A percentile compares a stretch with the other conserved stretches of the same genome.
phyloP scores from a whole-genome alignment of 2,888 invertebrate species.

The Idaea dimidiata region DNA sequence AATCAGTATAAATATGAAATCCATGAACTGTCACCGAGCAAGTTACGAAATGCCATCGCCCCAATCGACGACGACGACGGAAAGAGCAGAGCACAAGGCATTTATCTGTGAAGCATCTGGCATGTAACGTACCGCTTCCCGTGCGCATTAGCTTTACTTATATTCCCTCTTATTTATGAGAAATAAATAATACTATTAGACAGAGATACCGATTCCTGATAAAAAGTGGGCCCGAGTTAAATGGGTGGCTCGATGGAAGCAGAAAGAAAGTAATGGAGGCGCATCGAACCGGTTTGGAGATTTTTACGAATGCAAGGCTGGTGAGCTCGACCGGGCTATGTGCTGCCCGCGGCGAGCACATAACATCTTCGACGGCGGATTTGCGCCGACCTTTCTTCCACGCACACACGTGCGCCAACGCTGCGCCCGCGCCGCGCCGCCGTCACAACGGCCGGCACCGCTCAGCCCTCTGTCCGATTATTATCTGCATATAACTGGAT shows the following conservation, averaged over 20 bases:
- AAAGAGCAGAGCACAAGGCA: constrained; percentile 59
- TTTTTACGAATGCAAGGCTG: constrained; percentile 81
- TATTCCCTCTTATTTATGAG: constrained; percentile 79
- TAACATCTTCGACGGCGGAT: constrained; percentile 71
- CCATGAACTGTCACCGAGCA: constrained; percentile 51
- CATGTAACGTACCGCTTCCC: constrained; percentile 74
- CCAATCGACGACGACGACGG: constrained; percentile 35
- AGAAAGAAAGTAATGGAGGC: constrained; percentile 81
- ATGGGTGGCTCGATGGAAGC: constrained; percentile 79
- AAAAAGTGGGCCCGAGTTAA: constrained; percentile 80
- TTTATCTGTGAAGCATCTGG: constrained; percentile 69
- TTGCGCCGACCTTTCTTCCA: constrained; percentile 72
- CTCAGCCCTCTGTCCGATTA: constrained; percentile 36
- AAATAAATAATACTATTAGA: constrained; percentile 81
- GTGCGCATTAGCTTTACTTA: constrained; percentile 76
- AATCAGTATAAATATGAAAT: constrained; percentile 44
- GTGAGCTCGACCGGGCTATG: constrained; percentile 59
- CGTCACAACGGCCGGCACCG: constrained; percentile 10
- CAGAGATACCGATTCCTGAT: constrained; percentile 80
- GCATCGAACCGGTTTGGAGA: constrained; percentile 79
- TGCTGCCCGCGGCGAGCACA: constrained; percentile 68
- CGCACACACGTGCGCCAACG: constrained; percentile 41
- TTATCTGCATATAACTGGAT: constrained; percentile 71
- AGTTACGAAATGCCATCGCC: constrained; percentile 49
- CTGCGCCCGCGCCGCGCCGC: constrained; percentile 17